Conservation (phyloP, 2,888 invertebrate genomes). For the Carpatolechia fugitivella region DNA sequence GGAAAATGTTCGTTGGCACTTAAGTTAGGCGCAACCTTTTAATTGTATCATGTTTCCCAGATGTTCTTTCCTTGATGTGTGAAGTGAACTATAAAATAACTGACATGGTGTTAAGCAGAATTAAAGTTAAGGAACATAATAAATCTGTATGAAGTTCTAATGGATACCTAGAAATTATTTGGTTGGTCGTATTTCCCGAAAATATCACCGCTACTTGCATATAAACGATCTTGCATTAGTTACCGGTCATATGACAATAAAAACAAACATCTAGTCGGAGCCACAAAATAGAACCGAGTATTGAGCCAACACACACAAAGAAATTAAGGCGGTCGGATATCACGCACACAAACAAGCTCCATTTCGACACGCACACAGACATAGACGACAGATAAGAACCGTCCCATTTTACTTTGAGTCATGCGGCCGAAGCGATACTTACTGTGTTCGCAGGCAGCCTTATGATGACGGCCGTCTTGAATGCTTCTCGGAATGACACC, state of each 20-base stretch:
- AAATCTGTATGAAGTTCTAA: too few species aligned
- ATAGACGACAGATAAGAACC: constrained; percentile 70
- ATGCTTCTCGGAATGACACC: constrained; percentile 59
- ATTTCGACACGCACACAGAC: constrained; percentile 50
- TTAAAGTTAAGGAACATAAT: too few species aligned
- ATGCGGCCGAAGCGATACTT: constrained; percentile 68
- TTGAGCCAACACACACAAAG: constrained; percentile 68
- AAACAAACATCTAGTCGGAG: constrained; percentile 75
- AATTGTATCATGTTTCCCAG: neutral
- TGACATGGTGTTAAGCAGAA: too few species aligned
- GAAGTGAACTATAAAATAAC: too few species aligned
- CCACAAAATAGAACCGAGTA: constrained; percentile 76
- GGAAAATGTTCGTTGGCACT: constrained; percentile 27
- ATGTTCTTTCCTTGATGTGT: too few species aligned
- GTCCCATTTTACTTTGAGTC: constrained; percentile 77
- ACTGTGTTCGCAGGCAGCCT: constrained; percentile 78
- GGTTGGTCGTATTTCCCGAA: too few species aligned
- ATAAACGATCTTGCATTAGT: constrained; percentile 48
- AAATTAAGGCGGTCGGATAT: constrained; percentile 61
- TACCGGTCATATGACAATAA: constrained; percentile 75
- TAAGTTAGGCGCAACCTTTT: neutral
- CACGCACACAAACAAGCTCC: constrained; percentile 49
- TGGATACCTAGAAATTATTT: too few species aligned
- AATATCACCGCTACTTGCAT: neutral
- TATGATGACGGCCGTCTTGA: constrained; percentile 77